Base-by-base conservation (phyloP, 1,140 invertebrate species). In the Lordiphosa clarofinis region DNA sequence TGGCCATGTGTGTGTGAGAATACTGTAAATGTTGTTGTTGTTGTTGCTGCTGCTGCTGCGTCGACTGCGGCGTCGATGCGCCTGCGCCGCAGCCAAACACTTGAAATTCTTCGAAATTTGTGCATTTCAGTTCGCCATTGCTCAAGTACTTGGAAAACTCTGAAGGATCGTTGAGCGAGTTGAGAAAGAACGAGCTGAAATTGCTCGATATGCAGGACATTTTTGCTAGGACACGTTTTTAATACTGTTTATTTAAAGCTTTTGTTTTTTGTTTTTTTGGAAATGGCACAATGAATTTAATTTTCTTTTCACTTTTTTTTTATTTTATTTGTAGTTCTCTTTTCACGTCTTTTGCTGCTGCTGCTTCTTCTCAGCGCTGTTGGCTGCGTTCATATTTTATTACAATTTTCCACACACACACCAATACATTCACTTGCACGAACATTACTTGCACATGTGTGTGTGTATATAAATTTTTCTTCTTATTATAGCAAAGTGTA, bases 201-300 rank as follows among this genome's bases (percentile, higher is more conserved):
- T 88, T 88, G 65, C 81, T 88, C 60, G 87, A 88, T 75, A 88
- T 88, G 81, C 87, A 88, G 81, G 87, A 88, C 87, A 88, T 88
- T 66, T 88, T 87, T 55, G 60, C 8, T 35, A 43, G 28, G 43
- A 64, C 24, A 19, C 28, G 6, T 31, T 61, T 71, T 46, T 78
- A 82, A 78, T 87, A 72, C 78, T 82, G 76, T 74, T 36, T 59
- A 35, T 69, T 69, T 66, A 57, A 64, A 37, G 53, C 57, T 64
- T 67, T 66, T 44, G 15, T 58, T 54, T 49, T 57, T 37, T 15
- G 15, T 46, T 50, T 43, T 43, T 38, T 63, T 54, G 38, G 7
- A 48, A 53, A 68, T 69, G 43, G 52, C 57, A 56, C 62, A 48
- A 47, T 44, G 49, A 65, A 46, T 57, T 75, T 82, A 72, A 64